Evolutionary conservation across 2,797 vertebrate species (phyloP).

Genomic region (Paratrypauchen microcephalus): DNA sequence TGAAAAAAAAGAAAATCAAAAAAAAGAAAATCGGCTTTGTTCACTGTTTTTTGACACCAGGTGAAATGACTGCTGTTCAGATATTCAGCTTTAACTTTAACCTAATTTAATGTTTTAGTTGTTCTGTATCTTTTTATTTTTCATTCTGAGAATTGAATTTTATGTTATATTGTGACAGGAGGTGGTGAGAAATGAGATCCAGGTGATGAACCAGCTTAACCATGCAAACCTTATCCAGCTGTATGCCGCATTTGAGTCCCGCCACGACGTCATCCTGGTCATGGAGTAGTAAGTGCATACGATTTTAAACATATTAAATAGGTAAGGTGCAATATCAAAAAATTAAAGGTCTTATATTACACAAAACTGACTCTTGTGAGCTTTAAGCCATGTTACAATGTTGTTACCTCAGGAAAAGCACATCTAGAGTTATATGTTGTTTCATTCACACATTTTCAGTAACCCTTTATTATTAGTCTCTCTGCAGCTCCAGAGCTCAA

Average conservation of each 20-base stretch:
- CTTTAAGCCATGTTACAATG: no score
- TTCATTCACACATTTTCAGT: no score
- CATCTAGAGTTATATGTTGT: no score
- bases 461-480: no score
- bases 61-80: no score
- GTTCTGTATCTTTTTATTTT: neutral
- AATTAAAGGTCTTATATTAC: no score
- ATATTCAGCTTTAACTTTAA: neutral
- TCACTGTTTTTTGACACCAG: no score
- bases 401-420: no score
- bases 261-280: constrained; percentile 90
- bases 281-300: constrained; percentile 91
- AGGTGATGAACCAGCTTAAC: constrained; percentile 96
- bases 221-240: constrained; percentile 94
- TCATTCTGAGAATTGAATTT: constrained; percentile 8
- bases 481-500: no score
- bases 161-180: constrained; percentile 77
- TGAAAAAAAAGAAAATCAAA: no score
- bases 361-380: no score
- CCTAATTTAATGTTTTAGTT: neutral
- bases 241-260: constrained; percentile 96
- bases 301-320: neutral
- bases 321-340: neutral
- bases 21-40: no score
- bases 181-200: constrained; percentile 95